A percentile compares a stretch with the other conserved stretches of the same genome.
phyloP scores from a whole-genome alignment of 2,113 vertebrate species.

The Lasiurus borealis region DNA sequence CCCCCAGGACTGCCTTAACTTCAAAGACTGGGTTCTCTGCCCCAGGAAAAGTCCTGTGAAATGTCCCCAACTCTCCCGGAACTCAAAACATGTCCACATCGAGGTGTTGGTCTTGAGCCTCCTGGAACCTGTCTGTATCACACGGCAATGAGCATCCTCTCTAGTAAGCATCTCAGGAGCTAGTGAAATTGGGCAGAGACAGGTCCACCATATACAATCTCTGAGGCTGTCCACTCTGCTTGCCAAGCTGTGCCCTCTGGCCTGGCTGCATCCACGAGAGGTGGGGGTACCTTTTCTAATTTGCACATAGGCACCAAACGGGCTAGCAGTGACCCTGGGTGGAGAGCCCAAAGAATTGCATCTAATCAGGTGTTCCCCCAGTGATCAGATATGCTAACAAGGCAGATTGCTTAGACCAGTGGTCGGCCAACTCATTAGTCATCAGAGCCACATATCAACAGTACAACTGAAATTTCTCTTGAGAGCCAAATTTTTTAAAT shows the following conservation, averaged over 20 bases:
- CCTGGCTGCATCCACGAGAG: neutral
- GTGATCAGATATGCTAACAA: constrained; percentile 47
- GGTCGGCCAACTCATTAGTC: too few species aligned
- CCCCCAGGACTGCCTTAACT: neutral
- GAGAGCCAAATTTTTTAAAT: too few species aligned
- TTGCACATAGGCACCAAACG: neutral
- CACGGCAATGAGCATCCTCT: neutral
- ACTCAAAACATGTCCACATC: neutral
- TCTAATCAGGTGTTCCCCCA: constrained; percentile 47
- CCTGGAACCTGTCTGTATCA: neutral
- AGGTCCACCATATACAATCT: neutral
- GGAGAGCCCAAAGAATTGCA: constrained; percentile 65
- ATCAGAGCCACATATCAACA: too few species aligned
- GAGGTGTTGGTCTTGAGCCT: neutral
- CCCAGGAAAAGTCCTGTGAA: constrained; percentile 27
- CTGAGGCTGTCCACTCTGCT: neutral
- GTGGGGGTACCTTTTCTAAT: neutral
- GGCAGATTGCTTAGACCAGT: constrained; percentile 37
- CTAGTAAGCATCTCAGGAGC: neutral
- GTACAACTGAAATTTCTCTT: too few species aligned
- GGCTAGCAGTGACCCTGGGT: constrained; percentile 70
- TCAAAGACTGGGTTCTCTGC: constrained; percentile 51
- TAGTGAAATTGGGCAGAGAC: neutral
- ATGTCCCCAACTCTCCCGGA: neutral
- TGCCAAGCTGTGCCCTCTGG: neutral